Evolutionary conservation across 2,888 invertebrate genomes (phyloP).

Genomic region (Germaria angustata): DNA sequence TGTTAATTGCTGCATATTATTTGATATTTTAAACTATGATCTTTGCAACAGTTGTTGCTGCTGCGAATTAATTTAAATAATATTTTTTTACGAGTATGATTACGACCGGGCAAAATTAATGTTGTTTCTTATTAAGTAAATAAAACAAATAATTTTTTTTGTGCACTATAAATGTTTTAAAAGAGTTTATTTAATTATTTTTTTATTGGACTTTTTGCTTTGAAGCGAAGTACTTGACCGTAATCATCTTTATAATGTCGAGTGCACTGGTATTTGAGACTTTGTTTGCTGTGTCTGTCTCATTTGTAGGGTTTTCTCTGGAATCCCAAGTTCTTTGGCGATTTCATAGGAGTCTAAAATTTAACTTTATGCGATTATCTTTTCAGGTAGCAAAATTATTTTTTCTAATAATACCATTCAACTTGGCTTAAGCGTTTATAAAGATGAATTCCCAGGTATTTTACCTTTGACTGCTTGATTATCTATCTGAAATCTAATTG

Average conservation of each 20-base stretch:
- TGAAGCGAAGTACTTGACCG: conserved; percentile 62
- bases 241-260: conserved; percentile 41
- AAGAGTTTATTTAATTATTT: neutral
- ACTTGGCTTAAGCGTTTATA: too few relatives aligned
- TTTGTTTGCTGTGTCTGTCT: conserved; percentile 4
- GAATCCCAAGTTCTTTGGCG: too few relatives aligned
- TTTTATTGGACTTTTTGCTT: conserved; percentile 26
- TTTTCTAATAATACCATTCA: too few relatives aligned
- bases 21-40: conserved; percentile 60
- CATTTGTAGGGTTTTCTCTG: neutral
- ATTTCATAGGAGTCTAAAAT: too few relatives aligned
- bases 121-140: conserved; percentile 1
- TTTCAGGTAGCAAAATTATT: too few relatives aligned
- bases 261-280: neutral
- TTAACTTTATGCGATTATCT: too few relatives aligned
- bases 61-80: conserved; percentile 27
- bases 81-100: neutral
- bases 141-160: neutral
- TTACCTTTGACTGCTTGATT: too few relatives aligned
- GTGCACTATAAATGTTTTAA: conserved; percentile 16
- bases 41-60: conserved; percentile 30
- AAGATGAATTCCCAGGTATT: too few relatives aligned
- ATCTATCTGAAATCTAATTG: too few relatives aligned
- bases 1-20: conserved; percentile 54
- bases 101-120: neutral